Evolutionary conservation across 2,797 vertebrate genomes (phyloP).

Genomic region (Sebastes iracundus): DNA sequence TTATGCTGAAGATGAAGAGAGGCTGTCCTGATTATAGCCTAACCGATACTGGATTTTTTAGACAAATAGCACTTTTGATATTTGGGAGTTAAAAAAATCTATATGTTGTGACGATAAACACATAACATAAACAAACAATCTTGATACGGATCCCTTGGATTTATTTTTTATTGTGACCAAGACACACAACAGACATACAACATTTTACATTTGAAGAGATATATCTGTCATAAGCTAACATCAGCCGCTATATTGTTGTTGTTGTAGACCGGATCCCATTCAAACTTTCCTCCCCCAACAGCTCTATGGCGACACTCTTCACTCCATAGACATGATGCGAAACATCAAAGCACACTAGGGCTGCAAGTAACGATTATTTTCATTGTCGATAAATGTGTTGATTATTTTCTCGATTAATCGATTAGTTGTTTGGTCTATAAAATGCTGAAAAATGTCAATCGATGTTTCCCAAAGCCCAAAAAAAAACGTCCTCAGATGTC

Average conservation of each 20-base stretch:
- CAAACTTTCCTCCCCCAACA: neutral
- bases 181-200: neutral
- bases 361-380: no score
- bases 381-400: no score
- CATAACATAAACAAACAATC: neutral
- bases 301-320: neutral
- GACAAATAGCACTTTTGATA: no score
- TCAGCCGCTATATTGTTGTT: neutral
- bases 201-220: accelerated
- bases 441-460: no score
- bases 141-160: neutral
- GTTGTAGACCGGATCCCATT: neutral
- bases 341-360: neutral
- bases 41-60: no score
- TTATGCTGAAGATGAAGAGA: no score
- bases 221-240: neutral
- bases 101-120: neutral
- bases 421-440: no score
- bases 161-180: neutral
- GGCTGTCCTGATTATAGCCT: no score
- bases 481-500: accelerated
- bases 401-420: no score
- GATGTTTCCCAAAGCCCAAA: no score
- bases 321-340: neutral
- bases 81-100: neutral